These are phyloP conservation scores for Coturnix japonica DNA, from an alignment of 2,113 vertebrate species.

Conservation along the genomic window DNA sequence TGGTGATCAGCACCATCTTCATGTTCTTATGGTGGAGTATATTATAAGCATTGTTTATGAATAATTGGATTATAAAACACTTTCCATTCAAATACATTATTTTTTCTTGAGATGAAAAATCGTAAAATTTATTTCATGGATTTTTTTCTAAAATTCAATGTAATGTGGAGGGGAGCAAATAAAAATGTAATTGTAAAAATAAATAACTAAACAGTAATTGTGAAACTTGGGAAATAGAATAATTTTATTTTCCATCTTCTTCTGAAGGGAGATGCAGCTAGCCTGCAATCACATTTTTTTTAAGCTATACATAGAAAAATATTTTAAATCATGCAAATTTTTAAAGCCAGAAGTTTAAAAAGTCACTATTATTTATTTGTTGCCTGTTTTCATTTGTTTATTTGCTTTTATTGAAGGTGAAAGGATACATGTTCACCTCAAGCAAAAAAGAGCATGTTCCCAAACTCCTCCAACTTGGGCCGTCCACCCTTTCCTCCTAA, in stretches of 20 bases:
- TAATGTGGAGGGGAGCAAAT: not conserved
- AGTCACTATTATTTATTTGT: not conserved
- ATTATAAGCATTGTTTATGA: not conserved
- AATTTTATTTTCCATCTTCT: not conserved
- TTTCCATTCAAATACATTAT: not conserved
- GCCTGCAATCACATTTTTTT: not conserved
- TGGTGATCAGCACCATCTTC: not conserved
- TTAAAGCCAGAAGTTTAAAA: not conserved
- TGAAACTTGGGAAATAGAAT: not conserved
- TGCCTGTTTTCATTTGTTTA: not conserved
- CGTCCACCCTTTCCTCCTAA: conserved; percentile 70
- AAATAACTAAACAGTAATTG: not conserved
- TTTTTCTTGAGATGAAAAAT: not conserved
- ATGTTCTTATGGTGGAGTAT: not conserved
- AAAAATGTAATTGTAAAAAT: not conserved
- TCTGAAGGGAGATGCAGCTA: not conserved
- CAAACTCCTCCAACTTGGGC: conserved; percentile 78
- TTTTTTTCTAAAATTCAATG: not conserved
- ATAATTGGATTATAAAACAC: not conserved
- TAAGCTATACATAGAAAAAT: not conserved
- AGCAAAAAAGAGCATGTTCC: conserved; percentile 83
- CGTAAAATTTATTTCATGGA: not conserved
- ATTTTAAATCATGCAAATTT: not conserved
- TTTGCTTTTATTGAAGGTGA: conserved; percentile 35
- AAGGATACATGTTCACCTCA: conserved; percentile 77